A percentile compares a stretch with the other conserved stretches of the same genome.
Conservation (phyloP, 2,797 vertebrate genomes). For the Oreochromis grahami region DNA sequence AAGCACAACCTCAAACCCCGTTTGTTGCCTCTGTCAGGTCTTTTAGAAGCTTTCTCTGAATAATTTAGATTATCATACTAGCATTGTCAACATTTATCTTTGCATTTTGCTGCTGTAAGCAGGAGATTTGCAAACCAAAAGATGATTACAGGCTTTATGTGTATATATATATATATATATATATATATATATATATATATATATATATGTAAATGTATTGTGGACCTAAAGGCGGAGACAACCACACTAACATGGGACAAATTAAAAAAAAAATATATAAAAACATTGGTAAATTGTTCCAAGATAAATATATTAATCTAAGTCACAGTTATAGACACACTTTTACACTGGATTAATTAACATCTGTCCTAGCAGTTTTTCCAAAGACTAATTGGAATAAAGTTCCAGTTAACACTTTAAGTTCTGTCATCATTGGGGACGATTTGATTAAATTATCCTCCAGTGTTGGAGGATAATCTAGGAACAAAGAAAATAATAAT, state of each 20-base stretch:
- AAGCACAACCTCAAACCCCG: background rate
- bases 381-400: background rate
- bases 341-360: background rate
- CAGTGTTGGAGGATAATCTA: background rate
- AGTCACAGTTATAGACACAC: background rate
- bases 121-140: background rate
- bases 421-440: background rate
- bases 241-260: background rate
- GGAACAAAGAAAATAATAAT: background rate
- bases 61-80: conserved; percentile 54
- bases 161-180: background rate
- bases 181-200: background rate
- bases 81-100: conserved; percentile 53
- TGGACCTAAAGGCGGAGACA: background rate
- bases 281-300: background rate
- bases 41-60: conserved; percentile 47
- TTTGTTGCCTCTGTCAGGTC: conserved; percentile 43
- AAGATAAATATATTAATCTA: background rate
- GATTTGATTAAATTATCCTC: background rate
- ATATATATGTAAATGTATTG: background rate
- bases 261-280: background rate
- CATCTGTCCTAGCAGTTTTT: background rate
- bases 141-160: conserved; percentile 8
- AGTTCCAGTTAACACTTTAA: background rate
- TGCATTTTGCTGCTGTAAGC: conserved; percentile 47